Evolutionary conservation across 2,113 vertebrate species (phyloP).

Genomic region (Tonatia bakeri): DNA sequence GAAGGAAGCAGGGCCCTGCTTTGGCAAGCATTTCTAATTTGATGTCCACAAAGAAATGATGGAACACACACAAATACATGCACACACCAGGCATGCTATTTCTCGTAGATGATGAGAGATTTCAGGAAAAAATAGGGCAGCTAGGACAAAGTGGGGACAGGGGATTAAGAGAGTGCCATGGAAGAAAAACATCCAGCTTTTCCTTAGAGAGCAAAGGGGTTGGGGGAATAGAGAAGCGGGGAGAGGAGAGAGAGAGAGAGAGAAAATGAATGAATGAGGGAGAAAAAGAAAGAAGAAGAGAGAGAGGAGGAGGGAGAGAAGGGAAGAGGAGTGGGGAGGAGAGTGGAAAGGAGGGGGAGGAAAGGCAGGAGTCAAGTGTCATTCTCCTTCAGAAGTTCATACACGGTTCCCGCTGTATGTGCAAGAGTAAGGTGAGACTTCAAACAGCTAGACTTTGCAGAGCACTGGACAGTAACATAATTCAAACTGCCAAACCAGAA

Average conservation of each 20-base stretch:
- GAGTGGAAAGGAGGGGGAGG: background rate
- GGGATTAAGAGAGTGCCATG: background rate
- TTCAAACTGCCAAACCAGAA: background rate
- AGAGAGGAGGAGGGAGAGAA: no score
- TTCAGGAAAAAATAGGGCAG: background rate
- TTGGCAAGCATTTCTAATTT: constrained; percentile 3
- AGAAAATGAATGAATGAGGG: background rate
- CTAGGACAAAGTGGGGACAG: background rate
- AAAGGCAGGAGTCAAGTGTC: background rate
- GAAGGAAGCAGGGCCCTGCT: background rate
- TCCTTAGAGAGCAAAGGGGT: background rate
- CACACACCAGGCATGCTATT: background rate
- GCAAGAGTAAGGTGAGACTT: background rate
- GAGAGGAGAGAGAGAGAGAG: background rate
- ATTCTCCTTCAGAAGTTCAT: background rate
- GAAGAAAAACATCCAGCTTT: background rate
- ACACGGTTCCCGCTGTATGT: accelerated
- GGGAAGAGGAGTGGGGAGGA: background rate
- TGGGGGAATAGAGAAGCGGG: background rate
- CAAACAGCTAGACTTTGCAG: background rate
- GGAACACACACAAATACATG: background rate
- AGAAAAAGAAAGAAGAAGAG: background rate
- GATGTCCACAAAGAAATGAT: background rate
- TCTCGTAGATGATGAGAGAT: background rate
- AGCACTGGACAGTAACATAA: background rate